phyloP scores from a whole-genome alignment of 2,113 vertebrate genomes.

The Myrmophylax atrothorax region DNA sequence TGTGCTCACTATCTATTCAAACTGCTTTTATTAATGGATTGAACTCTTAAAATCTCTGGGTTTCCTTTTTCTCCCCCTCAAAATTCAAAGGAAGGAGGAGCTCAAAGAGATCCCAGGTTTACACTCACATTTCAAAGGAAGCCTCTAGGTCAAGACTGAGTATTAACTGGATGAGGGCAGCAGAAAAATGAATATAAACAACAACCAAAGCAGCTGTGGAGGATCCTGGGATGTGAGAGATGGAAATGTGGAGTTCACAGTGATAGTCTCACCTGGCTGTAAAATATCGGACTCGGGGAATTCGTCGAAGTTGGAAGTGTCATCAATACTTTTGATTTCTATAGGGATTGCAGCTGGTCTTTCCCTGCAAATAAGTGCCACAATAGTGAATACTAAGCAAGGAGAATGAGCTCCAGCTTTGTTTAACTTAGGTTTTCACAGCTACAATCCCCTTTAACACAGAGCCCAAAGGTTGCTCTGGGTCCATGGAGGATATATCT shows the following conservation, averaged over 20 bases:
- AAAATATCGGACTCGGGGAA: slow-evolving; percentile 97
- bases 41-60: neutral
- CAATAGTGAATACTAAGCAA: neutral
- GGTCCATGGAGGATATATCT: neutral
- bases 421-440: neutral
- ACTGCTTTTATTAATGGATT: neutral
- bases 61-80: neutral
- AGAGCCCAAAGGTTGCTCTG: neutral
- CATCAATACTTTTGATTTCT: slow-evolving; percentile 96
- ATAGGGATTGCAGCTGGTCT: slow-evolving; percentile 94
- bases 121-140: neutral
- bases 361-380: slow-evolving; percentile 77
- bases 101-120: neutral
- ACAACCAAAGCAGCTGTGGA: neutral
- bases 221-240: neutral
- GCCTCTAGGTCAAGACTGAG: neutral
- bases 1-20: neutral
- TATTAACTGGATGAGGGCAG: neutral
- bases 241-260: neutral
- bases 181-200: neutral
- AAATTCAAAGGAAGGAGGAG: neutral
- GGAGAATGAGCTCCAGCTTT: neutral
- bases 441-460: neutral
- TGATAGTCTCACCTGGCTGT: slow-evolving; percentile 85
- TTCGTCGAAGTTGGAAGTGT: slow-evolving; percentile 97